phyloP scores from a whole-genome alignment of 2,113 vertebrate species.

The Hemichromis elongatus region DNA sequence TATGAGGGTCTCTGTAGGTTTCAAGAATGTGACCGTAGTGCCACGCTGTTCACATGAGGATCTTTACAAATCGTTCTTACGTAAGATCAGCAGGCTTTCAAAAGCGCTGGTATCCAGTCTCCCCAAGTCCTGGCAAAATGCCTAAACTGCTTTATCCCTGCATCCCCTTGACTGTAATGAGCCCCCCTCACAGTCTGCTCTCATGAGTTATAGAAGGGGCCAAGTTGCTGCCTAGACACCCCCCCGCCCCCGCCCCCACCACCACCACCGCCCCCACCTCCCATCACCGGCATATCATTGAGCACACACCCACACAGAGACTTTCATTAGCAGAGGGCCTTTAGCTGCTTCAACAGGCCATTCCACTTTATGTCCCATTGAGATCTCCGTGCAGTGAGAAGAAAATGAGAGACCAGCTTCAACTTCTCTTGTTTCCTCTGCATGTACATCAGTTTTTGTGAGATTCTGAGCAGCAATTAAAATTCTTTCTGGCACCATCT shows the following conservation, averaged over 20 bases:
- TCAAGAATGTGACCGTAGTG: constrained; percentile 24
- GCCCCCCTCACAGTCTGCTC: constrained; percentile 12
- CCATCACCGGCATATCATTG: too few species aligned
- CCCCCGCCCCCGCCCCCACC: neutral
- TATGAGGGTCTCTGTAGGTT: neutral
- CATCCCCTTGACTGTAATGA: constrained; percentile 33
- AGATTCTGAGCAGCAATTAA: constrained; percentile 14
- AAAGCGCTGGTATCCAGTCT: constrained; percentile 33
- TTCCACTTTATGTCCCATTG: constrained; percentile 18
- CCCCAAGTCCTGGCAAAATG: constrained; percentile 35
- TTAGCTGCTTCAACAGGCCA: constrained; percentile 39
- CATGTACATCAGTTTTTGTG: neutral
- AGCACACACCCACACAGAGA: neutral
- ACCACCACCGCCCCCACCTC: too few species aligned
- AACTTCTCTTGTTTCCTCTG: neutral
- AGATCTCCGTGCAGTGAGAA: constrained; percentile 35
- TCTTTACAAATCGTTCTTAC: constrained; percentile 39
- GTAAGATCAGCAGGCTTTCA: constrained; percentile 44
- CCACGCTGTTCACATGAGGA: constrained; percentile 29
- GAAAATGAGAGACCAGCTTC: constrained; percentile 9
- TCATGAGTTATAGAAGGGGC: constrained; percentile 14
- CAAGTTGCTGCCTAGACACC: neutral
- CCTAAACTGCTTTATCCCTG: constrained; percentile 37
- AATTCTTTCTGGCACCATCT: neutral
- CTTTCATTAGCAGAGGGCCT: constrained; percentile 50